Percentiles rank a stretch among this genome's conserved stretches.
phyloP scores from a whole-genome alignment of 2,113 vertebrate genomes.

The Mola mola region DNA sequence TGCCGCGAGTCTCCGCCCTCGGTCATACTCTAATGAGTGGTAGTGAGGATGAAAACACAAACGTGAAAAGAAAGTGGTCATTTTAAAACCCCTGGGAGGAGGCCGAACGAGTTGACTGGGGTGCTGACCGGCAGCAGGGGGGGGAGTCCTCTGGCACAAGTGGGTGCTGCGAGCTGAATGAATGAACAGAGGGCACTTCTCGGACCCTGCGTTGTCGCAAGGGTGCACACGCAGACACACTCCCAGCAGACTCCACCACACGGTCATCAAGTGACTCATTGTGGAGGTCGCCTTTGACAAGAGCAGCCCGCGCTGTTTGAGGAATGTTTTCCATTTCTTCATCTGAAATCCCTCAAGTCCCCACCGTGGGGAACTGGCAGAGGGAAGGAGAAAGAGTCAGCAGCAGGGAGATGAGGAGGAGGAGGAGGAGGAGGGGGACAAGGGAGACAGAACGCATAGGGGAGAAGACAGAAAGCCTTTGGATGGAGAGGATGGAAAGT shows the following conservation, averaged over 20 bases:
- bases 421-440: conserved; percentile 16
- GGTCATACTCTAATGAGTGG: conserved; percentile 45
- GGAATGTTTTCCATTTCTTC: conserved; percentile 85
- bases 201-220: conserved; percentile 28
- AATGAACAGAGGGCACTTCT: conserved; percentile 71
- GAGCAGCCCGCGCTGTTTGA: conserved; percentile 73
- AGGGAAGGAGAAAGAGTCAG: conserved; percentile 27
- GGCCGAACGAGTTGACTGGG: too few species aligned
- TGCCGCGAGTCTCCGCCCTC: conserved; percentile 37
- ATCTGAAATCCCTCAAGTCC: conserved; percentile 75
- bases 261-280: conserved; percentile 78
- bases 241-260: conserved; percentile 57
- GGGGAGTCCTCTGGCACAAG: neutral
- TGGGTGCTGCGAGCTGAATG: conserved; percentile 46
- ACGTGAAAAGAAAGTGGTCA: conserved; percentile 3
- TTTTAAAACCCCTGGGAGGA: too few species aligned
- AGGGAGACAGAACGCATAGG: conserved; percentile 27
- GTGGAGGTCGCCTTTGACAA: conserved; percentile 75
- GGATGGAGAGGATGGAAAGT: conserved; percentile 82
- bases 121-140: too few species aligned
- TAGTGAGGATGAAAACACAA: conserved; percentile 8
- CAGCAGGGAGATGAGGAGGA: conserved; percentile 22
- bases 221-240: conserved; percentile 51
- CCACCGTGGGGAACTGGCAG: conserved; percentile 69
- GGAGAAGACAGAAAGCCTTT: conserved; percentile 72